Conservation (phyloP, 2,113 vertebrate species). For the Mola mola region DNA sequence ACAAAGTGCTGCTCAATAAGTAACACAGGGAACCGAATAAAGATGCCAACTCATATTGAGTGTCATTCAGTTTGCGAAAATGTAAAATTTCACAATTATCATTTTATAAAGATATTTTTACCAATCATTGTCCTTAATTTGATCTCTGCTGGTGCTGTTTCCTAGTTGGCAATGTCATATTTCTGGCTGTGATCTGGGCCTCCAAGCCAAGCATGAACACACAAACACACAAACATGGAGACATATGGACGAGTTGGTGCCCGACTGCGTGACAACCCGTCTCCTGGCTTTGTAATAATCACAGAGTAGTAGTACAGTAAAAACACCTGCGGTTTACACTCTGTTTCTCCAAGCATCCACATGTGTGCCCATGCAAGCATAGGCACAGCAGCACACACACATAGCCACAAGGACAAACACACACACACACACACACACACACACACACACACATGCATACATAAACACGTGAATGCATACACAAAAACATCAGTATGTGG, state of each 20-base stretch:
- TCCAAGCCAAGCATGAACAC: constrained; percentile 11
- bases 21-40: no score
- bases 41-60: background rate
- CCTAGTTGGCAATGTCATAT: constrained; percentile 15
- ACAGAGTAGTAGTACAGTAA: constrained; percentile 67
- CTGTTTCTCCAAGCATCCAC: constrained; percentile 56
- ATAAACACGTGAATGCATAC: constrained; percentile 32
- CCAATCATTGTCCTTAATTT: background rate
- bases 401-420: constrained; percentile 24
- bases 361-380: constrained; percentile 49
- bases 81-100: background rate
- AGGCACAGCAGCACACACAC: constrained; percentile 30
- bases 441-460: constrained; percentile 27
- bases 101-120: background rate
- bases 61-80: background rate
- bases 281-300: constrained; percentile 63
- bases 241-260: constrained; percentile 36
- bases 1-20: background rate
- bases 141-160: no score
- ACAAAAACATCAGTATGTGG: constrained; percentile 64
- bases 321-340: constrained; percentile 72
- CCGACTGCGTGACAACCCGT: constrained; percentile 50
- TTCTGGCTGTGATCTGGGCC: constrained; percentile 24
- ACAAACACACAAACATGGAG: constrained; percentile 11
- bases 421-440: constrained; percentile 1